These are phyloP conservation scores for Drosophila austrosaltans DNA, from an alignment of 2,888 invertebrate genomes.

Conservation along the genomic window DNA sequence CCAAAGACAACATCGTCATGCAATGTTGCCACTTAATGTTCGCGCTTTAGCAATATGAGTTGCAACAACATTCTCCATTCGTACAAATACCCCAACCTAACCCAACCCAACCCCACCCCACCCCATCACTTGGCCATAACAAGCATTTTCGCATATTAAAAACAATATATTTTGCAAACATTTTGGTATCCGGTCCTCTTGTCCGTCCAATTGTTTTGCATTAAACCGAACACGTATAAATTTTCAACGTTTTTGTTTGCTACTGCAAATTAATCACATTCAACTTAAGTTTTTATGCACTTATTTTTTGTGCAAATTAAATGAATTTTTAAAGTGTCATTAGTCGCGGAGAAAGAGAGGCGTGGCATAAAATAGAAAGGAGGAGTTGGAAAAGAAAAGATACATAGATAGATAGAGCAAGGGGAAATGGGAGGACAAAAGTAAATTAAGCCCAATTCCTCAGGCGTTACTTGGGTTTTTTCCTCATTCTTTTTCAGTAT, in stretches of 20 bases:
- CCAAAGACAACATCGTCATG: conserved; percentile 47
- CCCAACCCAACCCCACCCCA: no score
- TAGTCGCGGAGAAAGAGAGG: conserved; percentile 33
- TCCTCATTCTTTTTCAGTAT: conserved; percentile 35
- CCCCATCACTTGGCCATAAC: conserved; percentile 2
- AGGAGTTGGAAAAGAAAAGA: conserved; percentile 3
- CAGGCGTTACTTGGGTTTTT: conserved; percentile 60
- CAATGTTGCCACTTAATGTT: conserved; percentile 70
- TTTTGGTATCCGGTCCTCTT: neutral
- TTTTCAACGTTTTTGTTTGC: conserved; percentile 20
- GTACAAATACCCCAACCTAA: conserved; percentile 1
- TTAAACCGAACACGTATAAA: conserved; percentile 28
- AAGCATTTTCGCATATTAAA: conserved; percentile 39
- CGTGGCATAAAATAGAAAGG: neutral
- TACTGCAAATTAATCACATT: conserved; percentile 55
- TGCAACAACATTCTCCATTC: conserved; percentile 29
- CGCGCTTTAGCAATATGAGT: conserved; percentile 57
- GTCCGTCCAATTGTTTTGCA: conserved; percentile 4
- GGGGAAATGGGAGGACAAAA: conserved; percentile 42
- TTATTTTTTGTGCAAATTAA: conserved; percentile 12
- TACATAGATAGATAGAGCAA: conserved; percentile 4
- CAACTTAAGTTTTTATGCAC: conserved; percentile 42
- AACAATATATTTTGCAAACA: conserved; percentile 56
- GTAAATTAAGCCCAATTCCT: conserved; percentile 74
- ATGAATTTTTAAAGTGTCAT: conserved; percentile 66